These are phyloP conservation scores for Glaucomys volans DNA, from an alignment of 2,113 vertebrate species.

Conservation along the genomic window DNA sequence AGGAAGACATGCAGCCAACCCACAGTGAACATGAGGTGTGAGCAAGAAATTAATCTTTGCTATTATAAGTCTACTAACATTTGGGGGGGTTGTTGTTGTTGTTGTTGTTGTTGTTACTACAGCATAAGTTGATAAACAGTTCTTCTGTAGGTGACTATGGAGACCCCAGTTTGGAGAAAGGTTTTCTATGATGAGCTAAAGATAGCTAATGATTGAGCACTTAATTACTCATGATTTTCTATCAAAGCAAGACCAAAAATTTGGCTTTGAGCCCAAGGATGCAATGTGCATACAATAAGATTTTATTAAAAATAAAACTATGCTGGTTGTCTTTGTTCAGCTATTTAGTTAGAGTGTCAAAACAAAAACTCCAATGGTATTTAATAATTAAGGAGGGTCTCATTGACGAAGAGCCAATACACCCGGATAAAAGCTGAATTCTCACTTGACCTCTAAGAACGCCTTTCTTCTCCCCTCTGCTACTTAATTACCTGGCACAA, in stretches of 20 bases:
- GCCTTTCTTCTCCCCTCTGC: too few species aligned
- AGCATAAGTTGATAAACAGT: not conserved
- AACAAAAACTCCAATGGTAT: not conserved
- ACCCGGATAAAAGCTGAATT: not conserved
- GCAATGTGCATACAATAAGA: not conserved
- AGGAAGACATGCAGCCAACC: not conserved
- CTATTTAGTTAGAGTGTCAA: not conserved
- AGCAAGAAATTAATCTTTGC: not conserved
- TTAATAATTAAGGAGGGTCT: not conserved
- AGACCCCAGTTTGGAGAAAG: not conserved
- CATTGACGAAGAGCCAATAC: not conserved
- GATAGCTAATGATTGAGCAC: not conserved
- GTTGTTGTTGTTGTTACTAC: not conserved
- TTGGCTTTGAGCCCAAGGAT: not conserved
- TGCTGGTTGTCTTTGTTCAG: not conserved
- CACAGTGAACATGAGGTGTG: not conserved
- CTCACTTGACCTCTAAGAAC: not conserved
- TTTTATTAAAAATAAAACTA: constrained; percentile 34
- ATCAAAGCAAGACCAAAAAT: not conserved
- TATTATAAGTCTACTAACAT: not conserved
- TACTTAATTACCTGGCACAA: not conserved
- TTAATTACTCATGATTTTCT: not conserved
- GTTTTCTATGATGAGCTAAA: not conserved
- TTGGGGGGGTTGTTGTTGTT: not conserved
- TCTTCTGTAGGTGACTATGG: not conserved